Evolutionary conservation across 2,797 vertebrate genomes (phyloP), one percentile per base, ranked within the genome.

Genomic region (Todus mexicanus): DNA sequence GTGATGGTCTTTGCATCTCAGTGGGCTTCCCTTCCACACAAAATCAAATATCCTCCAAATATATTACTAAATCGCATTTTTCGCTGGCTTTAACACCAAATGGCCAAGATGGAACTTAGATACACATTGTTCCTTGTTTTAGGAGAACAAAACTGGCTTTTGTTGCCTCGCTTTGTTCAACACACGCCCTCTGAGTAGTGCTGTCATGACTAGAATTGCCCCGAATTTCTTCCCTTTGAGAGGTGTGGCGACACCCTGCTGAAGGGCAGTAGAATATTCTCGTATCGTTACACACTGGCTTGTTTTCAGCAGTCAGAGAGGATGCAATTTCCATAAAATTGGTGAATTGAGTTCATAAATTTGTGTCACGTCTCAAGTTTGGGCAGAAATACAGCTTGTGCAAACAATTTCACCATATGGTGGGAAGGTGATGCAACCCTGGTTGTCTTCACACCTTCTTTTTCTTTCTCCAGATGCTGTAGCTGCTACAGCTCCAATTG

Each of bases 41-140:
- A 27, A 66, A 38, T 42, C n/a, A 66, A 84, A 59, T 42, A 54
- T 20, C 33, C 43, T 63, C 37, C n/a, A 56, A 48, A 45, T 23
- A 17, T 17, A 8, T 56, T 26, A 9, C 5, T 26, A 72, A 61
- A n/a, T 75, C 17, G 12, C 17, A 2, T 3, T 61, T 72, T 72
- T 92, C n/a, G 45, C 35, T 61, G 61, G 29, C 14, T 89, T 71
- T 76, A 60, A 53, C 57, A 50, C 63, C 26, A 50, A 79, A 26
- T 1, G 1, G 3, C 31, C 26, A 5, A 23, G 43, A 42, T 10
- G 64, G 64, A 70, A 87, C 56, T 68, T 16, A 60, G 81, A 21
- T 11, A n/a, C 3, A 6, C 1, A 0, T 57, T 2, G 0, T 54
- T 81, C 45, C 2, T 57, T 37, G 12, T 47, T 65, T 22, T 61